Evolutionary conservation across 2,888 invertebrate species (phyloP).

Genomic region (Adineta ricciae): DNA sequence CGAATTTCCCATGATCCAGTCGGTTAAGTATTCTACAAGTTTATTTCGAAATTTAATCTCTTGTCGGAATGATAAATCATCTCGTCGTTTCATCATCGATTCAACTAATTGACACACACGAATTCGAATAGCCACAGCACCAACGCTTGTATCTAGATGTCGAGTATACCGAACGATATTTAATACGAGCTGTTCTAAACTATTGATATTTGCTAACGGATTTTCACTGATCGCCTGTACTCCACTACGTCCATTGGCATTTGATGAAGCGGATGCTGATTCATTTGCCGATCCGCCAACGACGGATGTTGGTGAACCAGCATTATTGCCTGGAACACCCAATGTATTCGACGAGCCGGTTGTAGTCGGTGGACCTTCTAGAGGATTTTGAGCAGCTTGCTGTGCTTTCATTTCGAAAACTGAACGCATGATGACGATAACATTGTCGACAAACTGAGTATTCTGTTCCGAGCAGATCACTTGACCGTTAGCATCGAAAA

Average conservation of each 20-base stretch:
- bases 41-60: conserved; percentile 98
- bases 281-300: neutral
- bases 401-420: conserved; percentile 79
- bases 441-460: conserved; percentile 91
- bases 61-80: conserved; percentile 84
- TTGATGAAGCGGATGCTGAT: neutral
- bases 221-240: conserved; percentile 43
- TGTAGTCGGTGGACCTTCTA: conserved; percentile 22
- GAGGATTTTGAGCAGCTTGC: conserved; percentile 66
- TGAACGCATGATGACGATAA: conserved; percentile 93
- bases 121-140: conserved; percentile 85
- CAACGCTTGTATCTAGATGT: conserved; percentile 82
- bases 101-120: conserved; percentile 52
- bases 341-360: neutral
- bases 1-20: conserved; percentile 86
- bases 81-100: conserved; percentile 80
- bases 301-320: neutral
- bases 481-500: conserved; percentile 74
- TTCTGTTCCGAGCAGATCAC: conserved; percentile 81
- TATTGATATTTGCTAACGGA: conserved; percentile 54
- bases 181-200: conserved; percentile 88
- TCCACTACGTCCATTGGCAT: conserved; percentile 38
- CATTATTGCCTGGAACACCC: neutral
- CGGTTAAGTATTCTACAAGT: conserved; percentile 86
- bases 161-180: conserved; percentile 89